Evolutionary conservation across 2,888 invertebrate species (phyloP).

Genomic region (Tortrix viridana): DNA sequence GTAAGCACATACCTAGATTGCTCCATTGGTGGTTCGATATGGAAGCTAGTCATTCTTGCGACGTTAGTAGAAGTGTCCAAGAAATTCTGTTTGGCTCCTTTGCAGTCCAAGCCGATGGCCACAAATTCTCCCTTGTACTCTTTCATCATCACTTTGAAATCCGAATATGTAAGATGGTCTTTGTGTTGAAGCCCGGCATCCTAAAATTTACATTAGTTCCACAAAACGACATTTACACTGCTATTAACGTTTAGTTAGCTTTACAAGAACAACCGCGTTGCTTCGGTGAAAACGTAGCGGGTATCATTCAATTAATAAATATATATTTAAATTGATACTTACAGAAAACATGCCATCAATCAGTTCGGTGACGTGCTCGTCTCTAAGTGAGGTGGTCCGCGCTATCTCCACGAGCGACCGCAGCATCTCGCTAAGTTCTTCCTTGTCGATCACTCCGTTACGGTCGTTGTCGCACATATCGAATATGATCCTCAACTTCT

Average conservation of each 20-base stretch:
- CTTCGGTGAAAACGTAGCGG: too few relatives aligned
- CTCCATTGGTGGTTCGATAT: constrained; percentile 92
- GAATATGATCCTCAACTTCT: constrained; percentile 96
- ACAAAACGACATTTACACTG: too few relatives aligned
- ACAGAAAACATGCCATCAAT: constrained; percentile 97
- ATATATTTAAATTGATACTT: constrained; percentile 45
- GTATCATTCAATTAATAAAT: too few relatives aligned
- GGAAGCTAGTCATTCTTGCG: constrained; percentile 97
- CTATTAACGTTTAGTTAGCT: too few relatives aligned
- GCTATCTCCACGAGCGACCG: constrained; percentile 96
- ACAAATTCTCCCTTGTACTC: constrained; percentile 98
- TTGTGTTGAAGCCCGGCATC: constrained; percentile 96
- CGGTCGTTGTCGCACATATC: constrained; percentile 99
- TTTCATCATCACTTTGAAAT: constrained; percentile 98
- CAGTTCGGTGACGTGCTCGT: constrained; percentile 95
- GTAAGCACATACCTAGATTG: constrained; percentile 82
- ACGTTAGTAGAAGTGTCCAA: constrained; percentile 97
- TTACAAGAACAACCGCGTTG: too few relatives aligned
- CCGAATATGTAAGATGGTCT: constrained; percentile 94
- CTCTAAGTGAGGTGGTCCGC: constrained; percentile 94
- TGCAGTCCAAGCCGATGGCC: constrained; percentile 96
- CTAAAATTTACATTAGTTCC: constrained; percentile 60
- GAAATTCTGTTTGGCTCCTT: constrained; percentile 97
- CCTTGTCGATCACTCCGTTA: constrained; percentile 97
- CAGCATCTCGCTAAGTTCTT: constrained; percentile 96